Evolutionary conservation across 2,797 vertebrate genomes (phyloP).

Genomic region (Squalus acanthias): DNA sequence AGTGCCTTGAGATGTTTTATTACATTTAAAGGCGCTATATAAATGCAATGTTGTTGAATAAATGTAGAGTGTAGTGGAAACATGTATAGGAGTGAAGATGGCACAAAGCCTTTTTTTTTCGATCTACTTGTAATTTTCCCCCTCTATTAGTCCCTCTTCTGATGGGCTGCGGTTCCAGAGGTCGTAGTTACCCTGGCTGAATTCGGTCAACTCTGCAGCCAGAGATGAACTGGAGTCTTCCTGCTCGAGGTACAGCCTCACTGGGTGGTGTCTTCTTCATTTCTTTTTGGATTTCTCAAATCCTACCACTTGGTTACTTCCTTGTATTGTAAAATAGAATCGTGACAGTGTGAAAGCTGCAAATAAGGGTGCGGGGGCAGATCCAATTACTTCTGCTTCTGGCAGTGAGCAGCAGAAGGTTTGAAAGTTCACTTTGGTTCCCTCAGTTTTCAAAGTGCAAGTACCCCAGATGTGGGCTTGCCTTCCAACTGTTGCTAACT

Average conservation of each 20-base stretch:
- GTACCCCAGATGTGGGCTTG: not conserved
- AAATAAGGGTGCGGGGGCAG: not conserved
- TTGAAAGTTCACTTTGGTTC: not conserved
- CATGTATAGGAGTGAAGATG: not conserved
- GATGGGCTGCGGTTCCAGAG: not conserved
- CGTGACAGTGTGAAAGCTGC: not conserved
- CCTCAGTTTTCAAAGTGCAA: too few relatives aligned
- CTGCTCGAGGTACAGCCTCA: not conserved
- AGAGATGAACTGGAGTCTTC: not conserved
- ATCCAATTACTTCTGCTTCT: not conserved
- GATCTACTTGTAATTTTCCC: not conserved
- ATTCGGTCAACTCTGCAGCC: not conserved
- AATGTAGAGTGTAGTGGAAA: not conserved
- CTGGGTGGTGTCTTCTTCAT: not conserved
- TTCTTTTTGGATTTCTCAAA: not conserved
- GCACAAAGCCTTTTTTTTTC: not conserved
- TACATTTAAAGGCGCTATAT: not conserved
- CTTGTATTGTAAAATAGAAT: not conserved
- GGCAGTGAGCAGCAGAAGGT: not conserved
- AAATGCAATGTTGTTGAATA: not conserved
- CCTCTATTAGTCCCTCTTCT: not conserved
- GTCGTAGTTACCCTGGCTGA: not conserved
- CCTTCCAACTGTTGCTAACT: not conserved
- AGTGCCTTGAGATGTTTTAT: too few relatives aligned
- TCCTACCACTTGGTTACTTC: not conserved